Conservation (phyloP, 2,113 vertebrate species). For the Peucedramus taeniatus region DNA sequence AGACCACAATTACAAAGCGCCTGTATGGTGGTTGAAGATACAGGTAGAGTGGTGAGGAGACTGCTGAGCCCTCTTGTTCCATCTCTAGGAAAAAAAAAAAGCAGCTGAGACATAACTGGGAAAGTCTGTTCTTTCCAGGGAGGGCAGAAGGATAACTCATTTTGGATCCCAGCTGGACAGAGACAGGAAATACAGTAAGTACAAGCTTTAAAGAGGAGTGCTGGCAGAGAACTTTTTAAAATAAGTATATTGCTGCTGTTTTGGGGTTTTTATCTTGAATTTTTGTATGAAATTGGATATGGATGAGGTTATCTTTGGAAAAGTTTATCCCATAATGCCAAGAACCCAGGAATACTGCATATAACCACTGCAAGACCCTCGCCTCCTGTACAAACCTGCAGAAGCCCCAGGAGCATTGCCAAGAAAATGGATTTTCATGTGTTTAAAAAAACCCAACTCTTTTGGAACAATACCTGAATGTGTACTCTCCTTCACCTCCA, state of each 20-base stretch:
- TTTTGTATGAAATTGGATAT: not conserved
- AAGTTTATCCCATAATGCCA: not conserved
- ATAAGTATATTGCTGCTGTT: not conserved
- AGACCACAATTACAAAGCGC: not conserved
- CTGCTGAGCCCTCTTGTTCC: not conserved
- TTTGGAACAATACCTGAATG: not conserved
- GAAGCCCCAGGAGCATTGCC: not conserved
- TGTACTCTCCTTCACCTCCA: not conserved
- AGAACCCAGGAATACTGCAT: not conserved
- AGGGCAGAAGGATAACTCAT: not conserved
- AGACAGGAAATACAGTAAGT: not conserved
- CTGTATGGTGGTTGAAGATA: fast-evolving
- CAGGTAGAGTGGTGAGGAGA: not conserved
- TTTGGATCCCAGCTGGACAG: not conserved
- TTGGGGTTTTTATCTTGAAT: not conserved
- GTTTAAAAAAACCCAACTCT: not conserved
- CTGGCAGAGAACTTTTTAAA: not conserved
- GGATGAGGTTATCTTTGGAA: not conserved
- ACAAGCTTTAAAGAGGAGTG: not conserved
- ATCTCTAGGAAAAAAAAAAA: not conserved
- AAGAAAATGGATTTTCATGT: not conserved
- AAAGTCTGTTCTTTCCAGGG: not conserved
- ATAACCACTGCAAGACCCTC: not conserved
- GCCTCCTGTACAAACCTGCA: not conserved
- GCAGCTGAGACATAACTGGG: not conserved